phyloP scores from a whole-genome alignment of 1,140 invertebrate species.

The Sipha flava region DNA sequence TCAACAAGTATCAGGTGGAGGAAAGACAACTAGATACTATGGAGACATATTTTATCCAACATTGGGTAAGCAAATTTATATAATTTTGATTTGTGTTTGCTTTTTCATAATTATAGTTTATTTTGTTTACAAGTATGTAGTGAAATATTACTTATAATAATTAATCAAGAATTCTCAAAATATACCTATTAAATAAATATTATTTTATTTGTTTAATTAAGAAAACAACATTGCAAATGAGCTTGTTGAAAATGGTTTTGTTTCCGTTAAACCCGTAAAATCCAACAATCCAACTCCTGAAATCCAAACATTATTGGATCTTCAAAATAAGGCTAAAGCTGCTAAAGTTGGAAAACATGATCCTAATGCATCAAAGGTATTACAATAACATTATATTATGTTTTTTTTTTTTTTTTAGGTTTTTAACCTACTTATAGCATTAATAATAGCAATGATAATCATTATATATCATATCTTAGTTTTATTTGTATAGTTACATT shows the following conservation, averaged over 20 bases:
- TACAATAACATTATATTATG: not conserved
- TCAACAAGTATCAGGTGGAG: constrained; percentile 5
- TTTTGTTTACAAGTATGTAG: too few relatives aligned
- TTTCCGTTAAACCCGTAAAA: constrained; percentile 69
- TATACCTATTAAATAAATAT: too few relatives aligned
- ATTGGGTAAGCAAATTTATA: constrained; percentile 7
- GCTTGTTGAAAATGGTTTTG: constrained; percentile 78
- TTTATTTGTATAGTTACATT: too few relatives aligned
- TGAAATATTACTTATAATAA: too few relatives aligned
- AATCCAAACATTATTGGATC: constrained; percentile 60
- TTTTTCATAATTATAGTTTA: too few relatives aligned
- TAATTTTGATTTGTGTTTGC: too few relatives aligned
- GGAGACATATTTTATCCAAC: constrained; percentile 18
- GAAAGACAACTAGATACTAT: not conserved
- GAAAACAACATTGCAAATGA: constrained; percentile 81
- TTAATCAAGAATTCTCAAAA: too few relatives aligned
- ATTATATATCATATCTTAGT: too few relatives aligned
- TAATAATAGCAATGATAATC: too few relatives aligned
- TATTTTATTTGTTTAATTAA: constrained; percentile 45
- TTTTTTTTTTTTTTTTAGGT: too few relatives aligned
- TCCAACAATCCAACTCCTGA: constrained; percentile 57
- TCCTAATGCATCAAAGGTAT: constrained; percentile 24
- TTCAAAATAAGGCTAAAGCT: constrained; percentile 84
- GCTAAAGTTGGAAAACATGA: constrained; percentile 84
- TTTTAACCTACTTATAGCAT: too few relatives aligned